These are phyloP conservation scores for Stylophora pistillata DNA, from an alignment of 64 coral and sea anemone species.

Conservation along the genomic window DNA sequence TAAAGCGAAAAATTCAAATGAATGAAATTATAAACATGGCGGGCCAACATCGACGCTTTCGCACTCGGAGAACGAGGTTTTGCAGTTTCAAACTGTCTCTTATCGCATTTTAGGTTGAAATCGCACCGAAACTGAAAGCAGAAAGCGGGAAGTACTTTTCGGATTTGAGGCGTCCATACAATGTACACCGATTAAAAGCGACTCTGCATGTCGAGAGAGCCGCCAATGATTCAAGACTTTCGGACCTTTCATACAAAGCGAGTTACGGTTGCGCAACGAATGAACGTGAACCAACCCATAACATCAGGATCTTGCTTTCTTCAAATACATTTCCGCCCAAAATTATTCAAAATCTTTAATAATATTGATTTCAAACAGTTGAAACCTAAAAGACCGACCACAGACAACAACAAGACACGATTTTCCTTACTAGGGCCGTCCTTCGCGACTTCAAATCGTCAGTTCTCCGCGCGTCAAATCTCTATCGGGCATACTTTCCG, in stretches of 20 bases:
- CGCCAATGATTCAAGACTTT: not conserved
- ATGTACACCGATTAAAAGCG: constrained; percentile 8
- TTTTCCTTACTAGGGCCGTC: not conserved
- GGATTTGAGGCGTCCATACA: not conserved
- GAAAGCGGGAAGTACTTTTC: not conserved
- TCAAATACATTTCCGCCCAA: not conserved
- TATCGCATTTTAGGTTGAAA: not conserved
- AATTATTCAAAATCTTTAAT: not conserved
- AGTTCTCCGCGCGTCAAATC: not conserved
- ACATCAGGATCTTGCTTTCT: not conserved
- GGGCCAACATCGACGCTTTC: constrained; percentile 23
- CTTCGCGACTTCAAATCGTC: not conserved
- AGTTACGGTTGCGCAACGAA: constrained; percentile 26
- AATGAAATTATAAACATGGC: constrained; percentile 50
- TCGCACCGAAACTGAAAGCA: not conserved
- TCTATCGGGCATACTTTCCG: not conserved
- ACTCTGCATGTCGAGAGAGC: not conserved
- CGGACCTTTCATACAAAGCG: not conserved
- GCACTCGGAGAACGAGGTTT: not conserved
- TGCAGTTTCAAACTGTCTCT: not conserved
- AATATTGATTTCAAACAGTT: not conserved
- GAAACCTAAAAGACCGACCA: not conserved
- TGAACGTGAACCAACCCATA: not conserved
- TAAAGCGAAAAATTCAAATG: constrained; percentile 34
- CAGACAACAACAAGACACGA: not conserved